Conservation (phyloP, 92 coral and sea anemone genomes). For the Palythoa caribaeorum region DNA sequence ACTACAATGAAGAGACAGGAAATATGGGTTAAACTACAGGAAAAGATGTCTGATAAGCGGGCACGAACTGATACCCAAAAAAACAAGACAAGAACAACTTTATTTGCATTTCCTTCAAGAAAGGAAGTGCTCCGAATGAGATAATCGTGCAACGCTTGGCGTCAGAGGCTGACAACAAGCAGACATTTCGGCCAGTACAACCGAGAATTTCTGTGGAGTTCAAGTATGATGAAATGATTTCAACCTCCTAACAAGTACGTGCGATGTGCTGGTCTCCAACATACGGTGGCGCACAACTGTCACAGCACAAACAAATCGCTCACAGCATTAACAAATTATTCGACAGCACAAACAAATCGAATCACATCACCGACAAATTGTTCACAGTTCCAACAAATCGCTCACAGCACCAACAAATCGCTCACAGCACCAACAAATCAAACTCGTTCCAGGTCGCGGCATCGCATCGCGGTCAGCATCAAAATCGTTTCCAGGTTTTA, state of each 20-base stretch:
- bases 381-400: too few relatives aligned
- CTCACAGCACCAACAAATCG: too few relatives aligned
- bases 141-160: slow-evolving; percentile 38
- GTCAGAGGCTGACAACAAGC: slow-evolving; percentile 44
- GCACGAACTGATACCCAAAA: slow-evolving; percentile 41
- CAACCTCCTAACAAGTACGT: slow-evolving; percentile 42
- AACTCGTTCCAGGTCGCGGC: too few relatives aligned
- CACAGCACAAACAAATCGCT: too few relatives aligned
- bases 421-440: too few relatives aligned
- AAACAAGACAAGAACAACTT: too few relatives aligned
- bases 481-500: too few relatives aligned
- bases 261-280: slow-evolving; percentile 74
- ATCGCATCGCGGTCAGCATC: too few relatives aligned
- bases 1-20: slow-evolving; percentile 4
- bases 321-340: too few relatives aligned
- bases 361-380: too few relatives aligned
- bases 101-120: too few relatives aligned
- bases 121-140: slow-evolving; percentile 1
- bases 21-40: slow-evolving; percentile 49
- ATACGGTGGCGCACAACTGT: slow-evolving; percentile 28
- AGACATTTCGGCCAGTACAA: slow-evolving; percentile 58
- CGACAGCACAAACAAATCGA: too few relatives aligned
- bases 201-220: slow-evolving; percentile 66
- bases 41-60: slow-evolving; percentile 57
- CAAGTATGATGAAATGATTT: slow-evolving; percentile 49